A percentile compares a stretch with the other conserved stretches of the same genome.
Conservation (phyloP, 2,888 invertebrate genomes). For the Lasiommata megera region DNA sequence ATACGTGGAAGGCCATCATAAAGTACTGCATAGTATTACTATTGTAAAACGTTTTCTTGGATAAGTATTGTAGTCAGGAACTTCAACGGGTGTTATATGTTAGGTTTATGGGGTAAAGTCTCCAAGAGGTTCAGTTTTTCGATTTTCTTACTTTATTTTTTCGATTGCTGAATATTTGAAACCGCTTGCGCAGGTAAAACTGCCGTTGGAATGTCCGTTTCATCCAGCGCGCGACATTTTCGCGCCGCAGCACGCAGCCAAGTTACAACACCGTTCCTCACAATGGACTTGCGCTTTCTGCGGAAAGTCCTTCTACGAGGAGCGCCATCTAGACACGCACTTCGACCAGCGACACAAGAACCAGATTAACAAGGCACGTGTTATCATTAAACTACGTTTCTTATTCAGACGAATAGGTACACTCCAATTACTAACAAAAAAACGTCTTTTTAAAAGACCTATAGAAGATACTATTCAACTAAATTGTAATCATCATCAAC, state of each 20-base stretch:
- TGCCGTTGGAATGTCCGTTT: slow-evolving; percentile 94
- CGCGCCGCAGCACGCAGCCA: slow-evolving; percentile 92
- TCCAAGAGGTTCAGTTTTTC: too few relatives aligned
- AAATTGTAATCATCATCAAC: too few relatives aligned
- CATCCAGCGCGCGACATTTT: slow-evolving; percentile 94
- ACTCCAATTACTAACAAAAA: too few relatives aligned
- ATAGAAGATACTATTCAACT: too few relatives aligned
- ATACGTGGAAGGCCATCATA: too few relatives aligned
- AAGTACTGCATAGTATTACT: too few relatives aligned
- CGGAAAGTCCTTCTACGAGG: slow-evolving; percentile 95
- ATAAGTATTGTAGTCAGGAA: too few relatives aligned
- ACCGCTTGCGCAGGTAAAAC: slow-evolving; percentile 79
- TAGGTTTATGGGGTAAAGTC: too few relatives aligned
- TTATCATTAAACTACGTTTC: background rate
- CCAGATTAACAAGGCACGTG: slow-evolving; percentile 88
- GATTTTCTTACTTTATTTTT: too few relatives aligned
- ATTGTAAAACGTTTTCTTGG: too few relatives aligned
- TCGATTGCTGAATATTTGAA: background rate
- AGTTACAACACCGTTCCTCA: slow-evolving; percentile 91
- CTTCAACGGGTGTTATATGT: too few relatives aligned
- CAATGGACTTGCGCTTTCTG: slow-evolving; percentile 96
- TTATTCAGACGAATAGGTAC: background rate
- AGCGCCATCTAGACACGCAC: slow-evolving; percentile 92
- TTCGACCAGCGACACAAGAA: slow-evolving; percentile 94
- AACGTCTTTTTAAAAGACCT: too few relatives aligned